phyloP scores from a whole-genome alignment of 2,888 invertebrate genomes.

The Synergus itoensis region DNA sequence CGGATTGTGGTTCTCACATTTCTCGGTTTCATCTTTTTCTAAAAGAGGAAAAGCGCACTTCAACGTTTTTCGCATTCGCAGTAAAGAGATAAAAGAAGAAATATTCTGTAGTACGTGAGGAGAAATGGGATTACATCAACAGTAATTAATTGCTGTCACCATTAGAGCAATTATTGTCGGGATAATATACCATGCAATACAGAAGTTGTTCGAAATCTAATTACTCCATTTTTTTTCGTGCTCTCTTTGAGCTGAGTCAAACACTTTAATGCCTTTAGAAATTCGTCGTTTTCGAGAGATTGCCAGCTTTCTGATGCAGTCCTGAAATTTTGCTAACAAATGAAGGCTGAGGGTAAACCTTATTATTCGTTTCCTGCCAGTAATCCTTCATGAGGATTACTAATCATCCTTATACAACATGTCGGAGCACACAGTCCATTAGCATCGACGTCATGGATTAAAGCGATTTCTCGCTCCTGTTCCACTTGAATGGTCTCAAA shows the following conservation, averaged over 20 bases:
- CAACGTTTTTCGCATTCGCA: neutral
- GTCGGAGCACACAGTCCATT: slow-evolving; percentile 10
- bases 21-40: neutral
- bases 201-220: neutral
- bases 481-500: neutral
- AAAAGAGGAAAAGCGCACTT: neutral
- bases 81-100: neutral
- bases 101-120: neutral
- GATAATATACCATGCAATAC: neutral
- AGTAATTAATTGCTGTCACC: neutral
- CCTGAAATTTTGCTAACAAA: neutral
- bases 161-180: neutral
- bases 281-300: slow-evolving; percentile 7
- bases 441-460: neutral
- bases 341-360: slow-evolving; percentile 9
- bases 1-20: neutral
- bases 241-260: neutral
- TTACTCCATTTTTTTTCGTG: neutral
- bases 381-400: slow-evolving; percentile 5
- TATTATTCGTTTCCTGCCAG: slow-evolving; percentile 3
- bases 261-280: neutral
- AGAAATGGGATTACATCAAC: neutral
- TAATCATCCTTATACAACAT: slow-evolving; percentile 8
- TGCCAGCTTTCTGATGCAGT: neutral
- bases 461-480: slow-evolving; percentile 16